Evolutionary conservation across 2,888 invertebrate species (phyloP).

Genomic region (Tetramorium bicarinatum): DNA sequence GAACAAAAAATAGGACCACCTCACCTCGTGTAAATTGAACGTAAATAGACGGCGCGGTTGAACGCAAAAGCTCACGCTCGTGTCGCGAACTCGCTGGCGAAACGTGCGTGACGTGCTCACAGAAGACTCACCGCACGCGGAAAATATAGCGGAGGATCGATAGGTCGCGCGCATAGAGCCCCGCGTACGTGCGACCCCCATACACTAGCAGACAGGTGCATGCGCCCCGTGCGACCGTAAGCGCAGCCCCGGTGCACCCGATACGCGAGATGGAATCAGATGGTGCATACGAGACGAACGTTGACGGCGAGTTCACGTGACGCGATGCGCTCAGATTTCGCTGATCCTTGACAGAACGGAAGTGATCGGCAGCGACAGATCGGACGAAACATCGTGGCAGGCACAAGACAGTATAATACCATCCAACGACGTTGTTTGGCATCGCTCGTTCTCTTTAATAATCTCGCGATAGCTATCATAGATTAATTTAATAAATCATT

Average conservation of each 20-base stretch:
- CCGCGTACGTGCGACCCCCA: constrained; percentile 29
- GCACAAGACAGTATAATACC: neutral
- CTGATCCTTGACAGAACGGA: neutral
- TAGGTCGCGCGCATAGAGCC: constrained; percentile 20
- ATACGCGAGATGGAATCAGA: constrained; percentile 18
- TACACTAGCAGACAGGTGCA: constrained; percentile 38
- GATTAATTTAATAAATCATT: neutral
- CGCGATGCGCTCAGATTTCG: neutral
- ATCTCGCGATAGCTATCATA: neutral
- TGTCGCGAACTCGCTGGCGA: neutral
- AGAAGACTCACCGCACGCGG: constrained; percentile 2
- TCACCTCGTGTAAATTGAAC: neutral
- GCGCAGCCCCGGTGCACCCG: neutral
- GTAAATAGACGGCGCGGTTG: neutral
- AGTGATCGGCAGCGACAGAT: neutral
- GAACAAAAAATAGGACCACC: neutral
- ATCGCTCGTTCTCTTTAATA: neutral
- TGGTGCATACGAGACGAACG: neutral
- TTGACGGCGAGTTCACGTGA: constrained; percentile 8
- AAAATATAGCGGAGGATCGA: constrained; percentile 53
- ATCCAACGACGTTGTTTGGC: neutral
- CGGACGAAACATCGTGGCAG: neutral
- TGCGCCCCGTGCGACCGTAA: constrained; percentile 37
- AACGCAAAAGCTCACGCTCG: neutral
- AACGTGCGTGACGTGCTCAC: constrained; percentile 13